Base-by-base conservation (phyloP, 2,888 invertebrate species). In the Arge pagana region DNA sequence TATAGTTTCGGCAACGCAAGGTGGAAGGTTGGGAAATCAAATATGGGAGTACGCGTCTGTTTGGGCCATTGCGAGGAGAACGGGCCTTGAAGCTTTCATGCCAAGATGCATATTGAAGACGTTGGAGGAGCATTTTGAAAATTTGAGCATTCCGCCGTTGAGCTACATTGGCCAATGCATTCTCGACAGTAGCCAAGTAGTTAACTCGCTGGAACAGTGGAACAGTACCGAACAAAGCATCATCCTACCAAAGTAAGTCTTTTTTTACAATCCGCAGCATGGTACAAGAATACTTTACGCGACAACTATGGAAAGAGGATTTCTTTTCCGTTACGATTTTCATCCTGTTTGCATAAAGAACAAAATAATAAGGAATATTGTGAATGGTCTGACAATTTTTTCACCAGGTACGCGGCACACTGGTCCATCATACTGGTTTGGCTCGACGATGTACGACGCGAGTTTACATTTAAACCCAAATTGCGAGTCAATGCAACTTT, bases 191-290 rank as follows among this genome's bases (percentile, higher is more conserved):
- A 72, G 74, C 11, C 76, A 76, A 39, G 78, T 81, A 45, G 79
- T 81, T 26, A 78, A 74, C 58, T 80, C 81, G 3, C 66, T 80
- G 48, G 78, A 80, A 35, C 76, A 77, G 33, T 83, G 82, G 83
- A 81, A 81, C 61, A 79, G 77, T 66, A 82, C 81, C 8, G 79
- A 81, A 48, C 82, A 82, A 64, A 82, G 80, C 63, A 82, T 83
- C 55, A 77, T 82, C 57, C 73, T 83, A 62, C 82, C 81, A 50
- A 77, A 78, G 74, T 74, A 59, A 43, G 42, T 13, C 5, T 28
- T n/a, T n/a, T n/a, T n/a, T n/a, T n/a, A n/a, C n/a, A n/a, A n/a
- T n/a, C n/a, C n/a, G n/a, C n/a, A n/a, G n/a, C n/a, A n/a, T n/a
- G n/a, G n/a, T n/a, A n/a, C n/a, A n/a, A n/a, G n/a, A n/a, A n/a